Base-by-base conservation (phyloP, 2,113 vertebrate species). In the Corydoras sp. region DNA sequence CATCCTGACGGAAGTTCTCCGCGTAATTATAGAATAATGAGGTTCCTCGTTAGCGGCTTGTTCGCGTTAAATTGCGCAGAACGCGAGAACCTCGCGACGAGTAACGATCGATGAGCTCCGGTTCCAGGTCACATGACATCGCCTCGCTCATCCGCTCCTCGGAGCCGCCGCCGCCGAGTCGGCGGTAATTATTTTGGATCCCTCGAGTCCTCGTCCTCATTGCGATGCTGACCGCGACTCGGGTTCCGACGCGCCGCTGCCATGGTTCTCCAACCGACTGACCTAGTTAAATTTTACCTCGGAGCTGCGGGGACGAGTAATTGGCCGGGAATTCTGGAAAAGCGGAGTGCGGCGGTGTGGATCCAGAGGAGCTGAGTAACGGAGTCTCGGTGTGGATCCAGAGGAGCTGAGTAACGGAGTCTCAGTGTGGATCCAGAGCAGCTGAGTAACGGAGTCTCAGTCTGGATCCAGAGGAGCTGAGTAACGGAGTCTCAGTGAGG, bases 1-100 rank as follows among this genome's bases (percentile, higher is more conserved):
- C 51, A 63, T 71, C 63, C 50, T 61, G 49, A 53, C 18, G 55
- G 61, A 56, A 48, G 14, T 58, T 64, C 43, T 43, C 43, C 53
- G 49, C 54, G 59, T 62, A 62, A 71, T 71, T 62, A 55, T 54
- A 59, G 71, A 59, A 65, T 58, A 72, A 72, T 58, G n/a, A 72
- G 71, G 24, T 72, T 35, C 70, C 60, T 24, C 7, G 63, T 65
- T 72, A 72, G 58, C 50, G 55, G 54, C 35, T 65, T 72, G 71
- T 72, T 70, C 29, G 30, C 18, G 68, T 70, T 65, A 50, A 72
- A 72, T 64, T 59, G 71, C 58, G 71, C 51, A 49, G 50, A 72
- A 72, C 65, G 71, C 62, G 65, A 72, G 59, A 18, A 71, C 53
- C 69, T 71, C 69, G 35, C 69, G 53, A 24, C 32, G 30, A 72